phyloP scores from a whole-genome alignment of 2,113 vertebrate species.

The Pseudorectes ferrugineus region DNA sequence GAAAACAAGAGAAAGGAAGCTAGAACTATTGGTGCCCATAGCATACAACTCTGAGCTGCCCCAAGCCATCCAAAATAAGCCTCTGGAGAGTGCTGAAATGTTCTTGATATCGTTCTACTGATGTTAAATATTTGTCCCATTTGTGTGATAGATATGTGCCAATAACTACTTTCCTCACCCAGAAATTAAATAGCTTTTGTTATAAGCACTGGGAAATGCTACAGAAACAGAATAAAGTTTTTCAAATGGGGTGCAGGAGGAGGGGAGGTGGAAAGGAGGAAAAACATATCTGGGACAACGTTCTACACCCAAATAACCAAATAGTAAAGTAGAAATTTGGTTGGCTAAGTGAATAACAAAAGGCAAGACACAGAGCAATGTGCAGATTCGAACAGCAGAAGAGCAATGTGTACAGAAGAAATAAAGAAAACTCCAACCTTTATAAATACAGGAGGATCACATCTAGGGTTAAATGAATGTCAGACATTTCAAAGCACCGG shows the following conservation, averaged over 20 bases:
- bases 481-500: not conserved
- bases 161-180: not conserved
- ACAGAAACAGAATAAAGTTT: not conserved
- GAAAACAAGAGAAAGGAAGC: not conserved
- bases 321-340: not conserved
- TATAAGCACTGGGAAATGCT: not conserved
- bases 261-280: not conserved
- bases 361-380: not conserved
- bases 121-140: not conserved
- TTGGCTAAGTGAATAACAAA: not conserved
- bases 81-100: not conserved
- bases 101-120: not conserved
- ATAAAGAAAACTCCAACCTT: not conserved
- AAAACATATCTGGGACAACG: not conserved
- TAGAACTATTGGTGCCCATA: not conserved
- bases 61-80: not conserved
- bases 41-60: not conserved
- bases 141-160: not conserved
- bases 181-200: not conserved
- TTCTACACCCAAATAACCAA: not conserved
- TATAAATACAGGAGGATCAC: not conserved
- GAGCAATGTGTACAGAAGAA: not conserved
- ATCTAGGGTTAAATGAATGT: not conserved
- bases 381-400: fast-evolving
- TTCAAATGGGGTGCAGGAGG: not conserved